phyloP scores from a whole-genome alignment of 1,140 invertebrate species.

The Neomicropteryx cornuta region DNA sequence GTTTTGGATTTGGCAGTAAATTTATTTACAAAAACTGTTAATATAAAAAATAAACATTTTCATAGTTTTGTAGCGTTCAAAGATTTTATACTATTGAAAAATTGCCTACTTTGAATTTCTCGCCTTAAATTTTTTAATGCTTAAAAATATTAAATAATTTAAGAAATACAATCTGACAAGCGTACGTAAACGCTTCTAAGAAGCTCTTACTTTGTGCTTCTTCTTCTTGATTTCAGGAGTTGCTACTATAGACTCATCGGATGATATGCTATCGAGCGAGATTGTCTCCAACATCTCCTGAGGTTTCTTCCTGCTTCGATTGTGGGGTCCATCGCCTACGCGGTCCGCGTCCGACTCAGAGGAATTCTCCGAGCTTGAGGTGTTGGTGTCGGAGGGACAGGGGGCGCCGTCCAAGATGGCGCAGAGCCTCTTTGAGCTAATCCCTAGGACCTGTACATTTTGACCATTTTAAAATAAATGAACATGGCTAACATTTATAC shows the following conservation, averaged over 20 bases:
- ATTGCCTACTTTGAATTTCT: too few species aligned
- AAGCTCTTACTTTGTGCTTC: too few species aligned
- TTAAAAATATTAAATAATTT: too few species aligned
- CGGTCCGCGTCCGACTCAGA: neutral
- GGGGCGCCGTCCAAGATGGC: constrained; percentile 41
- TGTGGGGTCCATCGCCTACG: neutral
- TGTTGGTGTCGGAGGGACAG: constrained; percentile 44
- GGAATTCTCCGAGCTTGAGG: constrained; percentile 30
- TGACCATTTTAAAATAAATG: neutral
- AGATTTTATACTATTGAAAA: too few species aligned
- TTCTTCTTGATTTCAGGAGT: constrained; percentile 21
- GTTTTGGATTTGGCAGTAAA: too few species aligned
- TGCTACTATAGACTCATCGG: constrained; percentile 34
- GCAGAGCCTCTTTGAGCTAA: constrained; percentile 44
- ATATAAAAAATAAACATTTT: too few species aligned
- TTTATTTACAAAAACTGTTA: too few species aligned
- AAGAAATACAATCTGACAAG: too few species aligned
- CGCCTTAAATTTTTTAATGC: too few species aligned
- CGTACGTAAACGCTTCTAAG: too few species aligned
- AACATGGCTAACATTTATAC: too few species aligned
- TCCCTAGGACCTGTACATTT: constrained; percentile 34
- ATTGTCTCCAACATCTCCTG: constrained; percentile 38
- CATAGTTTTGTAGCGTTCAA: too few species aligned
- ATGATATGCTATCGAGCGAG: constrained; percentile 47
- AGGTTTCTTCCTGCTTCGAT: constrained; percentile 5